phyloP scores from a whole-genome alignment of 2,797 vertebrate genomes.

The Crenuchus spilurus region DNA sequence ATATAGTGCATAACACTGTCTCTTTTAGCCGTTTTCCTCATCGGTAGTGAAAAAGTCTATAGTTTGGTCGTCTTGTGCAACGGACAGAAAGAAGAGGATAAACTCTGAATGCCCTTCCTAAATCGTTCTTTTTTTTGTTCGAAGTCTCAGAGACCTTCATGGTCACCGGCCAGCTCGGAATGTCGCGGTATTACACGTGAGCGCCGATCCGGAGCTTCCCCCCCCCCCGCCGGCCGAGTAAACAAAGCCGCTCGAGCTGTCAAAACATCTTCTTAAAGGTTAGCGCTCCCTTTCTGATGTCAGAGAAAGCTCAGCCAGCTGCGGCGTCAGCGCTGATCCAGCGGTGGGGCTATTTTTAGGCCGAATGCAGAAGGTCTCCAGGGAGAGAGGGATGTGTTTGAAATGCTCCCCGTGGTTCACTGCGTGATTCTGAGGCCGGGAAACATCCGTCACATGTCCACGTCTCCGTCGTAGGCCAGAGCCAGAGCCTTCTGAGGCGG shows the following conservation, averaged over 20 bases:
- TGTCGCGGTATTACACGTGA: conserved; percentile 43
- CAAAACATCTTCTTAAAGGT: conserved; percentile 6
- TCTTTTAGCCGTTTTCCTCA: conserved; percentile 63
- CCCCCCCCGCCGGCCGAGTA: conserved; percentile 11
- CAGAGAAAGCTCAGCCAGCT: neutral
- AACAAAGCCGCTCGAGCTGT: conserved; percentile 16
- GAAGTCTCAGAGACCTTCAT: conserved; percentile 55
- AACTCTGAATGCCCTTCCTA: conserved; percentile 36
- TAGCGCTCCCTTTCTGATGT: conserved; percentile 3
- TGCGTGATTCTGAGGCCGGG: conserved; percentile 32
- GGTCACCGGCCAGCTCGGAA: conserved; percentile 47
- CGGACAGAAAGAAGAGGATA: conserved; percentile 42
- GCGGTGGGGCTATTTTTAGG: neutral
- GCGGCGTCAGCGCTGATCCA: neutral
- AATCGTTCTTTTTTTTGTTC: neutral
- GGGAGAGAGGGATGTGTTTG: conserved; percentile 28
- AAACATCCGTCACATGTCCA: conserved; percentile 87
- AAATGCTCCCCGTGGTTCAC: conserved; percentile 36
- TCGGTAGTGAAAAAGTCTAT: conserved; percentile 73
- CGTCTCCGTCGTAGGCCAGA: conserved; percentile 94
- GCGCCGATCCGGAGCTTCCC: conserved; percentile 34
- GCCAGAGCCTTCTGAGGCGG: conserved; percentile 95
- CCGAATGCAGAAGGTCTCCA: conserved; percentile 9
- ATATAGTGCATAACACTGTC: conserved; percentile 92
- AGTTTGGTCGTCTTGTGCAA: conserved; percentile 59